phyloP scores from a whole-genome alignment of 2,888 invertebrate genomes.

The Drosophila multiciliata region DNA sequence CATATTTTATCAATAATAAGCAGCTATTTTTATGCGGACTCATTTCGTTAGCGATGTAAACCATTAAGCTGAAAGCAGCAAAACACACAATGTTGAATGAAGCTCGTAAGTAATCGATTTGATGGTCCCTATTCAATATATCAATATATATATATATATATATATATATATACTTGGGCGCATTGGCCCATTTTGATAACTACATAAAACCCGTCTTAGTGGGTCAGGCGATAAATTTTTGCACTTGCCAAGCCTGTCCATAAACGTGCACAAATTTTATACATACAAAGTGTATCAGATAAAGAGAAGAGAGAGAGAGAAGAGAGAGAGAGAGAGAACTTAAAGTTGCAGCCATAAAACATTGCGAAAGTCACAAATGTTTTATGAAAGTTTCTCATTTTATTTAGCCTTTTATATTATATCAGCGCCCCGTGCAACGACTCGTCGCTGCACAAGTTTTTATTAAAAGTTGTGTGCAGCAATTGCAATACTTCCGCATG shows the following conservation, averaged over 20 bases:
- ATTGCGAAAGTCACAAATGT: constrained; percentile 77
- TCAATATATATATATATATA: constrained; percentile 40
- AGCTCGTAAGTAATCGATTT: constrained; percentile 56
- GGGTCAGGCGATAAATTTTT: constrained; percentile 74
- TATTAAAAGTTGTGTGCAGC: constrained; percentile 65
- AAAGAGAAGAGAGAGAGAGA: not conserved
- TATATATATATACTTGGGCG: constrained; percentile 43
- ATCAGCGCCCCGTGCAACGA: constrained; percentile 37
- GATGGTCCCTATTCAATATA: constrained; percentile 32
- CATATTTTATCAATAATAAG: not conserved
- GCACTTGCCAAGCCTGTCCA: constrained; percentile 41
- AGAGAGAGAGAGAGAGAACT: constrained; percentile 33
- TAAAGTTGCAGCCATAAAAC: constrained; percentile 66
- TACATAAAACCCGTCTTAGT: constrained; percentile 55
- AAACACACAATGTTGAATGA: not conserved
- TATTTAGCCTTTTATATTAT: constrained; percentile 63
- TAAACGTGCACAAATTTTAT: constrained; percentile 40
- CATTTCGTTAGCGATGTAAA: constrained; percentile 19
- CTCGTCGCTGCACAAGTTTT: constrained; percentile 68
- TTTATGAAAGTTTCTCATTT: constrained; percentile 74
- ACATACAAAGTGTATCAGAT: constrained; percentile 13
- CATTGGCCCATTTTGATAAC: constrained; percentile 62
- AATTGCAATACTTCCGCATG: constrained; percentile 37
- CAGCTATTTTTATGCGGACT: constrained; percentile 1
- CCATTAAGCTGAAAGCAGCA: constrained; percentile 32